Conservation (phyloP, 2,113 vertebrate species). For the Neogobius melanostomus region DNA sequence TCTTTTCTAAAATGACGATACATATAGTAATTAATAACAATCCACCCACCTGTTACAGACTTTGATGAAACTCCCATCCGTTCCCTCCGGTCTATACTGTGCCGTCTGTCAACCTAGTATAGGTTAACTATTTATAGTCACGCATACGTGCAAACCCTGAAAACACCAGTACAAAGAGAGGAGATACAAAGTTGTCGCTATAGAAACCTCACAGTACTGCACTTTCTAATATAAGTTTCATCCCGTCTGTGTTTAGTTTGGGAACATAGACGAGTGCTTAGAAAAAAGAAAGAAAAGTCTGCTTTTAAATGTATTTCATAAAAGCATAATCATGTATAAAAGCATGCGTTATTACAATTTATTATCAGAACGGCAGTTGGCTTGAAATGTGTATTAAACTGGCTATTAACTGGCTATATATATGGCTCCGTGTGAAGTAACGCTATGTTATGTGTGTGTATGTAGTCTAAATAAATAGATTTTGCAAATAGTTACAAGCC, state of each 20-base stretch:
- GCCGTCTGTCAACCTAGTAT: constrained; percentile 1
- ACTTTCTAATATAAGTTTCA: not conserved
- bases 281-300: not conserved
- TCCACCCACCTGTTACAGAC: not conserved
- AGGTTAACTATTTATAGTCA: constrained; percentile 5
- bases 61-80: not conserved
- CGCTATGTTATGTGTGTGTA: no score
- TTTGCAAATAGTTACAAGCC: no score
- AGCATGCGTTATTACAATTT: no score
- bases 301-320: not conserved
- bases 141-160: not conserved
- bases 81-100: constrained; percentile 4
- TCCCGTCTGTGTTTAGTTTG: not conserved
- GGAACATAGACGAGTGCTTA: not conserved
- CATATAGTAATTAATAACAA: not conserved
- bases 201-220: constrained; percentile 6
- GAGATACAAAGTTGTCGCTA: constrained; percentile 2
- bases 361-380: no score
- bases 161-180: constrained; percentile 1
- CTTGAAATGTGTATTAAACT: no score
- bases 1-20: not conserved
- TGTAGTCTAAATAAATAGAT: no score
- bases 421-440: no score
- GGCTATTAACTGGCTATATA: no score
- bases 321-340: not conserved